phyloP scores from a whole-genome alignment of 2,113 vertebrate genomes.

The Clupea harengus region DNA sequence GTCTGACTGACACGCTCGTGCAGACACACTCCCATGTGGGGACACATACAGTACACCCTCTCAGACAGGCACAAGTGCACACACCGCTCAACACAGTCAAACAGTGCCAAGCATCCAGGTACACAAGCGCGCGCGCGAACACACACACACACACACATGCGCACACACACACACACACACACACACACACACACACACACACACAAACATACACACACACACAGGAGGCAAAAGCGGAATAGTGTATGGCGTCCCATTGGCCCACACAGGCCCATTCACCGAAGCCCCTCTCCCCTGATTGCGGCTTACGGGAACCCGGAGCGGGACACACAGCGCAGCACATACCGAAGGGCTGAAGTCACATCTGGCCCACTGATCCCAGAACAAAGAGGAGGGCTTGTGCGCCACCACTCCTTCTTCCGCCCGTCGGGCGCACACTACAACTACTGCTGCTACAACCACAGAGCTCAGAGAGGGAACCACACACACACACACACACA shows the following conservation, averaged over 20 bases:
- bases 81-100: neutral
- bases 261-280: neutral
- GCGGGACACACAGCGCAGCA: slow-evolving; percentile 34
- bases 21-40: neutral
- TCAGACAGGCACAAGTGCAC: neutral
- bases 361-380: slow-evolving; percentile 33
- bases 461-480: neutral
- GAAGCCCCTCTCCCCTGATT: slow-evolving; percentile 25
- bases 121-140: neutral
- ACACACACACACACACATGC: neutral
- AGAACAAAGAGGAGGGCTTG: slow-evolving; percentile 20
- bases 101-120: neutral
- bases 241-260: neutral
- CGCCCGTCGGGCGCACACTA: neutral
- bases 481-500: slow-evolving; percentile 35
- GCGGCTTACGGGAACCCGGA: slow-evolving; percentile 30
- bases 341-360: slow-evolving; percentile 45
- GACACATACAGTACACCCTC: neutral
- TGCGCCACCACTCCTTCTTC: slow-evolving; percentile 9
- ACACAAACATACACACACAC: neutral
- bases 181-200: neutral
- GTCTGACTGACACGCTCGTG: neutral
- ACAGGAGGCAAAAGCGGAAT: slow-evolving; percentile 14
- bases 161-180: neutral
- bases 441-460: too few relatives aligned